Conservation (phyloP, 2,113 vertebrate genomes). For the Nothoprocta perdicaria region DNA sequence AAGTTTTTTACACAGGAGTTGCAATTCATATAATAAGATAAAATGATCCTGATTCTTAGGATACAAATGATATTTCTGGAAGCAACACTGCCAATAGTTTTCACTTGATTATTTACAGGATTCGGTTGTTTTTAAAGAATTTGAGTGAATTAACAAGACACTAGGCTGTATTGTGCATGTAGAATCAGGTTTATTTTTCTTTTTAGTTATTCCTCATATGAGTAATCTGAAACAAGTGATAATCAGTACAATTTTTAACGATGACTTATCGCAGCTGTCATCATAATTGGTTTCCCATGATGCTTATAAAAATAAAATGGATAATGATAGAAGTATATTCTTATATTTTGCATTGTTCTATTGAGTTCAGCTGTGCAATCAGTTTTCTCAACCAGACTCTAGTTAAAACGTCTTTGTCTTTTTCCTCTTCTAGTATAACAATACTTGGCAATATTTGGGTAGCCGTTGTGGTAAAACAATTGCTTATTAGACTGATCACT, state of each 20-base stretch:
- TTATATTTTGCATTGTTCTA: conserved; percentile 26
- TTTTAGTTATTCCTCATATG: conserved; percentile 28
- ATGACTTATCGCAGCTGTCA: conserved; percentile 57
- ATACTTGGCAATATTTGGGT: neutral
- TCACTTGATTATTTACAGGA: neutral
- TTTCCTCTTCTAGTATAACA: neutral
- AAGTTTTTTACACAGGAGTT: neutral
- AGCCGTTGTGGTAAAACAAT: neutral
- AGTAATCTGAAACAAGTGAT: conserved; percentile 40
- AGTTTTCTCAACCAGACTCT: neutral
- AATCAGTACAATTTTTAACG: conserved; percentile 44
- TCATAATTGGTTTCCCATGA: conserved; percentile 62
- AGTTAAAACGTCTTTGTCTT: neutral
- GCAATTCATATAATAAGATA: neutral
- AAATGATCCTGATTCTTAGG: neutral
- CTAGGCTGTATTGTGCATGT: neutral
- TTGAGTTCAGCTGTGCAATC: conserved; percentile 32
- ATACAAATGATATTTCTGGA: neutral
- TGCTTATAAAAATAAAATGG: conserved; percentile 50
- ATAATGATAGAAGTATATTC: conserved; percentile 42
- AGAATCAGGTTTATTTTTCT: conserved; percentile 46
- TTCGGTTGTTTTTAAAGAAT: neutral
- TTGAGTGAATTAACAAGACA: conserved; percentile 15
- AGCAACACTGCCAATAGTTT: neutral
- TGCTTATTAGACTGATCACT: conserved; percentile 30